Evolutionary conservation across 2,113 vertebrate genomes (phyloP).

Genomic region (Maccullochella peelii): DNA sequence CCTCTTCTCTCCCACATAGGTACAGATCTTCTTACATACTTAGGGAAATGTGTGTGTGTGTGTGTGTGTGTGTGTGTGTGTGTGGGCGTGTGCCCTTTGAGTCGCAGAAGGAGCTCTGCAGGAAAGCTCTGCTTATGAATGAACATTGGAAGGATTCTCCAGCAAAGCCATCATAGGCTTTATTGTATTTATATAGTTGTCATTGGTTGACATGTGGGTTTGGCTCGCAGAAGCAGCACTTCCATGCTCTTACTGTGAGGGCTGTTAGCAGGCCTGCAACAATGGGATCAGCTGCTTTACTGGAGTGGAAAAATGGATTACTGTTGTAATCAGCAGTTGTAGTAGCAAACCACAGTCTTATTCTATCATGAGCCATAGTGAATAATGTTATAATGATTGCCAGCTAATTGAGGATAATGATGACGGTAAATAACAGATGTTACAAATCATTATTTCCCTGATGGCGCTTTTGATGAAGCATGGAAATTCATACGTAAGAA

Average conservation of each 20-base stretch:
- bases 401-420: constrained; percentile 9
- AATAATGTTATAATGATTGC: constrained; percentile 3
- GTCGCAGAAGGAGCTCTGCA: constrained; percentile 2
- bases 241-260: neutral
- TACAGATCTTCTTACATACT: constrained; percentile 13
- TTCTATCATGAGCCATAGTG: neutral
- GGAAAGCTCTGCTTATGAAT: constrained; percentile 8
- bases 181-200: constrained; percentile 24
- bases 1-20: neutral
- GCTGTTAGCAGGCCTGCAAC: constrained; percentile 31
- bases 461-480: constrained; percentile 7
- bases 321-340: constrained; percentile 42
- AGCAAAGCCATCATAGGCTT: neutral
- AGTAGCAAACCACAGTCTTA: constrained; percentile 22
- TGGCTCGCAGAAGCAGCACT: neutral
- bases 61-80: neutral
- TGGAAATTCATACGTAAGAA: constrained; percentile 16
- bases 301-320: constrained; percentile 40
- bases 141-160: neutral
- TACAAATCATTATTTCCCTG: constrained; percentile 11
- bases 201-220: constrained; percentile 20
- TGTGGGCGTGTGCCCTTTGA: neutral
- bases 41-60: neutral
- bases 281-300: constrained; percentile 43
- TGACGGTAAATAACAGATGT: constrained; percentile 37